Conservation (phyloP, 2,888 invertebrate genomes). For the Drosophila rubida region DNA sequence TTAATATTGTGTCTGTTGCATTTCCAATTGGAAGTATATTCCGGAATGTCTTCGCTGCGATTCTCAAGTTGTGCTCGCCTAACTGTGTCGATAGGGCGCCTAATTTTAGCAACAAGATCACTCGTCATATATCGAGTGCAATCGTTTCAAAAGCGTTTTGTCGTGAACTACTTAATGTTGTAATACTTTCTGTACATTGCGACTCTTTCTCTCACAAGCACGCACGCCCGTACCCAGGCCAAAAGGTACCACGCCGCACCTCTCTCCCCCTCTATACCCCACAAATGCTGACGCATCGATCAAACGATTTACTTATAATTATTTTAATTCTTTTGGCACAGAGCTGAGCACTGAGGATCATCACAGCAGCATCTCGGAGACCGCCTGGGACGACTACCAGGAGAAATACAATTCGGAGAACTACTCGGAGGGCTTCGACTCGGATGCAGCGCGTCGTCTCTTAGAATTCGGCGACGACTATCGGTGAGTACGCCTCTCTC, state of each 20-base stretch:
- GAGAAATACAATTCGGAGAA: constrained; percentile 96
- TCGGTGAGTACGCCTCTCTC: constrained; percentile 84
- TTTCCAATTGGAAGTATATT: too few relatives aligned
- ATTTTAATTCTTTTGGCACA: constrained; percentile 31
- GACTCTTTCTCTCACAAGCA: constrained; percentile 80
- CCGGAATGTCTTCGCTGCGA: too few relatives aligned
- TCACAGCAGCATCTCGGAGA: constrained; percentile 92
- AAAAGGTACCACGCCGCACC: constrained; percentile 77
- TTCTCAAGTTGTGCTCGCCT: too few relatives aligned
- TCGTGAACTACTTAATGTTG: constrained; percentile 9
- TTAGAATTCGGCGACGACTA: constrained; percentile 96
- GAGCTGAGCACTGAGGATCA: constrained; percentile 90
- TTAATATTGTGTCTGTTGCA: too few relatives aligned
- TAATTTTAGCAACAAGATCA: too few relatives aligned
- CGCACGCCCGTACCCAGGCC: constrained; percentile 82
- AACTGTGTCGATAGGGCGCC: too few relatives aligned
- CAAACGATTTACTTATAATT: constrained; percentile 1
- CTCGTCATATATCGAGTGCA: too few relatives aligned
- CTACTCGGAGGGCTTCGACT: constrained; percentile 94
- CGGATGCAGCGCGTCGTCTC: constrained; percentile 92
- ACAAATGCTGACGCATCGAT: not conserved
- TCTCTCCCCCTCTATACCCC: constrained; percentile 14
- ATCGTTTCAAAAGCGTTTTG: constrained; percentile 1
- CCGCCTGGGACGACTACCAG: constrained; percentile 98
- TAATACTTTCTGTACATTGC: constrained; percentile 28